Evolutionary conservation across 1,140 invertebrate genomes (phyloP), one percentile per base, ranked within the genome.

Genomic region (Trichonephila inaurata): DNA sequence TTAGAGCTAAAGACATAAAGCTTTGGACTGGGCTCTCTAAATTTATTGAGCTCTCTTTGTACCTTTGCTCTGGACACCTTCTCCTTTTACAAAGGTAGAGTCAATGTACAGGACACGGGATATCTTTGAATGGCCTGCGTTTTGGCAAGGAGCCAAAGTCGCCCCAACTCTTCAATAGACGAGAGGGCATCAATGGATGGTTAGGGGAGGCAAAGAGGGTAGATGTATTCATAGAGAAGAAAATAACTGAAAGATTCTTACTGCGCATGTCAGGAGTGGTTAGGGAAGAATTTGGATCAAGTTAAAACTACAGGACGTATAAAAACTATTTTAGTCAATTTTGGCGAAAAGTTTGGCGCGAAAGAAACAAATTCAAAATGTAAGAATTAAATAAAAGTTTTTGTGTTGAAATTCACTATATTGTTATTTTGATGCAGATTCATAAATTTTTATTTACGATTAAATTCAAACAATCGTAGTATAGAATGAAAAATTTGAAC

Each of bases 141-240:
- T 19, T 61, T 87, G 85, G 85, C 85, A 87, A n/a, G 58, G 24
- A 24, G 85, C 85, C 85, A 87, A 28, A n/a, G 51, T 19, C 51
- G 24, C 24, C 85, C 24, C 85, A 62, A 24, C 60, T 61, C 28
- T 77, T 77, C 33, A 77, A 87, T 61, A 61, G 58, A 62, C 14
- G 85, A 40, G 85, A 61, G 28, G 28, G 28, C 61, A 87, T 87
- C 85, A 87, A 87, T 87, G 85, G 60, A 87, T 64, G 24, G 60
- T 60, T 0, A 60, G 10, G 44, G 40, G 81, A 58, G 81, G 44
- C 40, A 44, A 58, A 62, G 58, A 33, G 60, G 85, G 85, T 87
- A 87, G 85, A 87, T 24, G 85, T 87, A 62, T 87, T 58, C 83
- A 86, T 86, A 58, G 83, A 58, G 83, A 60, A 86, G 24, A 58